phyloP scores from a whole-genome alignment of 2,888 invertebrate genomes.

The Dendrolimus houi region DNA sequence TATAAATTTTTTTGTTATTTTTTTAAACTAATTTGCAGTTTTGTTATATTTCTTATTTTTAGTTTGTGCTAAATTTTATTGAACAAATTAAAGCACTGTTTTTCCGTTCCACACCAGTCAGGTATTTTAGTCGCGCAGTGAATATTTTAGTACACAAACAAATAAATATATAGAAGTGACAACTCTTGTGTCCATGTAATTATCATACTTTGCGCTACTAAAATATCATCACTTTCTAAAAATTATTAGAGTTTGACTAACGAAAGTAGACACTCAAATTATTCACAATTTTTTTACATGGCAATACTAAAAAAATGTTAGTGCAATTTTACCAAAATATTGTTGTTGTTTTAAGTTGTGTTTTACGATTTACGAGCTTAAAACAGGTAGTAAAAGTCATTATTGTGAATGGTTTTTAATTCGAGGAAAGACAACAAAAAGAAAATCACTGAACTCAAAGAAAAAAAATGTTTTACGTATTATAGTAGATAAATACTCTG shows the following conservation, averaged over 20 bases:
- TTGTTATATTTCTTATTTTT: slow-evolving; percentile 10
- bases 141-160: background rate
- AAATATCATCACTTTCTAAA: too few species aligned
- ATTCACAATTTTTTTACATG: too few species aligned
- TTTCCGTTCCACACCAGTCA: slow-evolving; percentile 1
- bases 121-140: background rate
- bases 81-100: background rate
- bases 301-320: too few species aligned
- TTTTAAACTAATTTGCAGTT: slow-evolving; percentile 18
- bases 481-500: too few species aligned
- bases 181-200: too few species aligned
- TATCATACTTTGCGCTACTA: too few species aligned
- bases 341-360: background rate
- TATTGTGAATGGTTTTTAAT: too few species aligned
- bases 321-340: background rate
- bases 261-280: too few species aligned
- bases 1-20: slow-evolving; percentile 21
- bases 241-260: too few species aligned
- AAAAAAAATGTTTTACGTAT: too few species aligned
- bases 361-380: slow-evolving; percentile 12
- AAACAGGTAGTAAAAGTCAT: slow-evolving; percentile 6
- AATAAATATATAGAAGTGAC: background rate
- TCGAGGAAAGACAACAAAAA: too few species aligned
- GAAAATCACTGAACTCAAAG: too few species aligned
- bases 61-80: slow-evolving; percentile 10